Percentiles rank a stretch among this genome's conserved stretches.
Evolutionary conservation across 2,113 vertebrate genomes (phyloP).

Genomic region (Lates calcarifer): DNA sequence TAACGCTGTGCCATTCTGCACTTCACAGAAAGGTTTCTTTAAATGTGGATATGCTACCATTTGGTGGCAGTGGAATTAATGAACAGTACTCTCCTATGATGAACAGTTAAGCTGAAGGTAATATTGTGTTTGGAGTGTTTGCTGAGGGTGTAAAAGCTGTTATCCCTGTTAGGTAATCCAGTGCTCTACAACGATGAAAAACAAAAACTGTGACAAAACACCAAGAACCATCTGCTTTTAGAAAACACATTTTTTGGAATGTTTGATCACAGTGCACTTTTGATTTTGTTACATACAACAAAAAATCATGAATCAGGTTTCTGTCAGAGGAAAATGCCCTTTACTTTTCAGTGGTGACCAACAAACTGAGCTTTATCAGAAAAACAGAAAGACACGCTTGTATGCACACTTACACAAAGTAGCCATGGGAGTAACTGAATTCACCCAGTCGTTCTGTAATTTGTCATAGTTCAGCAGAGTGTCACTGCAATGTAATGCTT

Average conservation of each 20-base stretch:
- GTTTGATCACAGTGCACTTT: background rate
- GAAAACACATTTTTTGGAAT: background rate
- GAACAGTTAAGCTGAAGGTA: background rate
- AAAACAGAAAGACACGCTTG: background rate
- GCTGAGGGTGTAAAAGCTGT: conserved; percentile 11
- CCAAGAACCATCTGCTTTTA: background rate
- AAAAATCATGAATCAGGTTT: background rate
- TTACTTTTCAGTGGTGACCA: background rate
- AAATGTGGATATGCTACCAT: background rate
- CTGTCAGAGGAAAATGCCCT: background rate
- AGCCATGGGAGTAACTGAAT: conserved; percentile 20
- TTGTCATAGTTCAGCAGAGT: conserved; percentile 37
- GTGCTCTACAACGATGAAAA: background rate
- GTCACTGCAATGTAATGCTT: conserved; percentile 13
- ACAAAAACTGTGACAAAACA: conserved; percentile 9
- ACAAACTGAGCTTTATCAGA: conserved; percentile 7
- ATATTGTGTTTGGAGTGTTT: conserved; percentile 37
- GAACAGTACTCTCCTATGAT: background rate
- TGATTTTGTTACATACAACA: too few species aligned
- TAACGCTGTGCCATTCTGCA: too few species aligned
- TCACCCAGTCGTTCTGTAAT: conserved; percentile 34
- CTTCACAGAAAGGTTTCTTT: background rate
- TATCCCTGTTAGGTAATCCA: background rate
- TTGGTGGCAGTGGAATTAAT: background rate
- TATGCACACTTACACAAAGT: background rate